A percentile compares a stretch with the other conserved stretches of the same genome.
Evolutionary conservation across 2,888 invertebrate species (phyloP).

Genomic region (Thymelicus acteon): DNA sequence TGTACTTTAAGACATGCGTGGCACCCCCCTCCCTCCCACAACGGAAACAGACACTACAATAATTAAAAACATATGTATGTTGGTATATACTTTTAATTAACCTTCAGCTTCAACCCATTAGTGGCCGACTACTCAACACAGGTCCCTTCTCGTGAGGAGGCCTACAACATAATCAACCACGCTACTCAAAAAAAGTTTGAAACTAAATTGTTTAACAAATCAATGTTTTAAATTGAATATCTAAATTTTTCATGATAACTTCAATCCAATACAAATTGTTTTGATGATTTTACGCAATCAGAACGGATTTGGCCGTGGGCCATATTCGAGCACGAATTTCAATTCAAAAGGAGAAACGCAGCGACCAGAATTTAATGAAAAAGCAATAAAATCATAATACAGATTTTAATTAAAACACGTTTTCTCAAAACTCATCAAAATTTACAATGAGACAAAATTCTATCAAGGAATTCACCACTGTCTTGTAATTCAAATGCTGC

Average conservation of each 20-base stretch:
- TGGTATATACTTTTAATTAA: too few species aligned
- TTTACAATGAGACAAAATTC: conserved; percentile 68
- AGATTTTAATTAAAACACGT: conserved; percentile 58
- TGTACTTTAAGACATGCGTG: too few species aligned
- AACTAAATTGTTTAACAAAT: too few species aligned
- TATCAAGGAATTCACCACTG: conserved; percentile 51
- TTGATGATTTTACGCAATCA: conserved; percentile 26
- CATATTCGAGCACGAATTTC: conserved; percentile 31
- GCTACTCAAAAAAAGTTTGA: too few species aligned
- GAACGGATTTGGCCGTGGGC: conserved; percentile 41
- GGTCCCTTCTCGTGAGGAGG: too few species aligned
- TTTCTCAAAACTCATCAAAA: conserved; percentile 58
- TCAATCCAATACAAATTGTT: conserved; percentile 31
- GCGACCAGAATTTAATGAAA: conserved; percentile 45
- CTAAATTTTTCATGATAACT: conserved; percentile 8
- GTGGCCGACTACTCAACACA: too few species aligned
- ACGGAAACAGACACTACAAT: too few species aligned
- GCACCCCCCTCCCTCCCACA: too few species aligned
- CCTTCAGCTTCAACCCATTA: too few species aligned
- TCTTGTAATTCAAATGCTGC: conserved; percentile 60
- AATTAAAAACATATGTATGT: too few species aligned
- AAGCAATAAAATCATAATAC: conserved; percentile 61
- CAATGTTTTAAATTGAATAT: too few species aligned
- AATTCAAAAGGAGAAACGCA: conserved; percentile 24
- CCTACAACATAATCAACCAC: too few species aligned